Evolutionary conservation across 2,797 vertebrate species (phyloP), one percentile per base, ranked within the genome.

Genomic region (Merluccius polli): DNA sequence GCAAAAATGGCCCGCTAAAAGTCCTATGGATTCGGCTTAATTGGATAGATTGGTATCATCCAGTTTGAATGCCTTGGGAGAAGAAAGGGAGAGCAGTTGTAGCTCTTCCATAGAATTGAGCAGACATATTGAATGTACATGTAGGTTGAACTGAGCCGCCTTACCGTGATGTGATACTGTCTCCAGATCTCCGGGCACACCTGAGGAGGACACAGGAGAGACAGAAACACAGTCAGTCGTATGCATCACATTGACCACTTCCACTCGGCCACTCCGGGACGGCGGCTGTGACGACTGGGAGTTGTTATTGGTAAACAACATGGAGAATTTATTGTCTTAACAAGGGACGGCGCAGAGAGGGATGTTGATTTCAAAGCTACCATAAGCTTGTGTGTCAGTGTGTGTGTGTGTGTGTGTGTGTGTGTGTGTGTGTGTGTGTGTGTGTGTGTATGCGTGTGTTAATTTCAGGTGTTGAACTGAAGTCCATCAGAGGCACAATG

Each of bases 141-240:
- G 44, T 15, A 21, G 44, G 21, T 16, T 2, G 31, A 13, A n/a
- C 18, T 3, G 31, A 18, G 13, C 63, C 67, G 89, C 96, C 96
- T 98, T 94, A 99, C 97, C 77, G 97, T 97, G 92, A 96, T 90
- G 92, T 98, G 97, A 91, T 97, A 99, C 93, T 99, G 97, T 91
- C 97, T 97, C 97, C 97, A 99, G 93, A 97, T 95, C 93, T 99
- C 95, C 91, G 97, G 96, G 93, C 97, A 99, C 89, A 92, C 94
- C 97, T 99, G 93, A 87, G 91, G 92, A 21, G 18, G 5, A 35
- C 8, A 32, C 32, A 33, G n/a, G 65, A 15, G 31, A 10, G 29
- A 68, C 24, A 68, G 10, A 31, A 67, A 16, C 63, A 11, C 9
- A 29, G 65, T 68, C 65, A 68, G 27, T 29, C 63, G 15, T 59